These are phyloP conservation scores for Epinephelus lanceolatus DNA, from an alignment of 2,113 vertebrate genomes.

Conservation along the genomic window DNA sequence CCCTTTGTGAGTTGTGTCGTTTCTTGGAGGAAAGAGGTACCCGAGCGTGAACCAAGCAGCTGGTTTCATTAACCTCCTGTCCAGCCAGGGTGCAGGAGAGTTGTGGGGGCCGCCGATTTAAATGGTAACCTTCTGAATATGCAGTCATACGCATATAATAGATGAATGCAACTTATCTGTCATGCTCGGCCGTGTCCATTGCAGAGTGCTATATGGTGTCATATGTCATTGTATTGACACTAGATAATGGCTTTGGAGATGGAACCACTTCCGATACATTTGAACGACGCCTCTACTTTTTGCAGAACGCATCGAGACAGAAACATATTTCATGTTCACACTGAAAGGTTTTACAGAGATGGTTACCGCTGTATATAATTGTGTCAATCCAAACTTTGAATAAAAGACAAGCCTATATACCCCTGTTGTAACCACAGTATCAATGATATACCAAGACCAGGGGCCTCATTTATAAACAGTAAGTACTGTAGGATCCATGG, in stretches of 20 bases:
- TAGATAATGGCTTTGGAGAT: constrained; percentile 32
- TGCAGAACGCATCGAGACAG: constrained; percentile 3
- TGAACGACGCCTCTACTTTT: background rate
- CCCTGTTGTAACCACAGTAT: background rate
- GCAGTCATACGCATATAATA: constrained; percentile 67
- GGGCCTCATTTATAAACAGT: no score
- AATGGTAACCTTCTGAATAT: constrained; percentile 82
- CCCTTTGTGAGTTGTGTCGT: constrained; percentile 72
- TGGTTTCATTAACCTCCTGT: constrained; percentile 88
- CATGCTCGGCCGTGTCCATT: constrained; percentile 32
- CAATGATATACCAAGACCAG: background rate
- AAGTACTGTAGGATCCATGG: no score
- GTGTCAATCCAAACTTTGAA: background rate
- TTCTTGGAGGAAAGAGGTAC: constrained; percentile 72
- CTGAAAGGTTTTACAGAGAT: background rate
- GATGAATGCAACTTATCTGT: constrained; percentile 44
- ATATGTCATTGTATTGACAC: constrained; percentile 38
- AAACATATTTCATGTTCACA: constrained; percentile 1
- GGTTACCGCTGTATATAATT: background rate
- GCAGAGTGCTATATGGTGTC: constrained; percentile 15
- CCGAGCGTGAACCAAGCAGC: constrained; percentile 81
- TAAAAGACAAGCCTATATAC: background rate
- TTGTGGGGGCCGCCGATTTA: constrained; percentile 66
- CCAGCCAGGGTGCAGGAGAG: constrained; percentile 75
- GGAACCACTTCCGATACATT: background rate